Base-by-base conservation (phyloP, 2,888 invertebrate species). In the Elysia crispata region DNA sequence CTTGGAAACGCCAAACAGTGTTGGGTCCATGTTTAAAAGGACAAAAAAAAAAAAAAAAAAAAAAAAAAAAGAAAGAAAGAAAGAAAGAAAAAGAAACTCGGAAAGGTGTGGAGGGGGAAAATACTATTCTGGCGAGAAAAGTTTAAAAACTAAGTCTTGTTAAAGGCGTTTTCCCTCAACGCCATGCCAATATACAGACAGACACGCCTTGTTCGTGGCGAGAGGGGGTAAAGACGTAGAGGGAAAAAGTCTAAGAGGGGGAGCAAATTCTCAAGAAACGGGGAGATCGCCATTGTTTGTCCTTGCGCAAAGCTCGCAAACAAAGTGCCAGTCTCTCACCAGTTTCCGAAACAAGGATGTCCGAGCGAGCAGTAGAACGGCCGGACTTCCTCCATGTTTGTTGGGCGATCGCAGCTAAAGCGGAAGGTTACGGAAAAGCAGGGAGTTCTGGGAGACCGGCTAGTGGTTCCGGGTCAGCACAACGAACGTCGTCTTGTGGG, bases 401-500 rank as follows among this genome's bases (percentile, higher is more conserved):
- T 33, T 28, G 41, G 70, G 13, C 41, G 70, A 13, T 70, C 15
- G 49, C n/a, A 25, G 25, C n/a, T 33, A n/a, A 33, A 25, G n/a
- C 60, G 33, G 33, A 62, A 31, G 33, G 33, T 23, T 62, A 20
- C 33, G 28, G 30, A 30, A 60, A 23, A 75, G 75, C 57, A 74
- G 74, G 15, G 74, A 15, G 54, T 33, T 31, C 20, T 33, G 60
- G 30, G 75, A 25, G 30, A 66, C 6, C 66, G 25, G 25, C 15
- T 23, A 60, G 41, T 41, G 41, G 41, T 41, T 41, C 41, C 41
- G 41, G 41, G 41, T 41, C 41, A 41, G 41, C 41, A 41, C 41
- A 41, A 41, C 41, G 41, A n/a, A 41, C 41, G 41, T 11, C 41
- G 41, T 41, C 3, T 41, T 41, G 41, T n/a, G n/a, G n/a, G n/a